Percentiles rank a stretch among this genome's conserved stretches.
phyloP scores from a whole-genome alignment of 2,113 vertebrate genomes.

The Malurus alboscapulatus region DNA sequence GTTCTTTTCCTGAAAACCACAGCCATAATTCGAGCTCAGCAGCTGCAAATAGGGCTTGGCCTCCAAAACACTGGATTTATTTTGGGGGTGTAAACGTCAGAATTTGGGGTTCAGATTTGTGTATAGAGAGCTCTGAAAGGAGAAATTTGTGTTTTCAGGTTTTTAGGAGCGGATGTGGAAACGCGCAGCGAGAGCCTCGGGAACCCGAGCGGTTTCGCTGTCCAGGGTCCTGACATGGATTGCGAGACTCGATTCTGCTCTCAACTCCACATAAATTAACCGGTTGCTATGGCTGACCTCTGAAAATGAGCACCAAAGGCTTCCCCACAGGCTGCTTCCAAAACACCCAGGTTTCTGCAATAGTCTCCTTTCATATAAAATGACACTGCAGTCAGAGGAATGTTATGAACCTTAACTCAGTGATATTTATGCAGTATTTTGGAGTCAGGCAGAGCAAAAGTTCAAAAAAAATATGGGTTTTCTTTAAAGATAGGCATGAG shows the following conservation, averaged over 20 bases:
- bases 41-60: not conserved
- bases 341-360: not conserved
- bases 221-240: not conserved
- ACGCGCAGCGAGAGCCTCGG: fast-evolving
- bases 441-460: not conserved
- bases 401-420: not conserved
- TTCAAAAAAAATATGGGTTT: not conserved
- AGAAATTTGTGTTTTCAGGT: not conserved
- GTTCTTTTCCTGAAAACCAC: not conserved
- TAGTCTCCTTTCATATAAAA: not conserved
- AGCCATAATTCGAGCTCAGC: not conserved
- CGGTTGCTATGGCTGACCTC: fast-evolving
- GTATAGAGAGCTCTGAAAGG: not conserved
- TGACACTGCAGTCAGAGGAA: not conserved
- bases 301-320: not conserved
- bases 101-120: fast-evolving
- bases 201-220: fast-evolving
- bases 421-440: not conserved
- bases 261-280: fast-evolving
- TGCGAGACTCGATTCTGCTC: fast-evolving
- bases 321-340: not conserved
- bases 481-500: not conserved
- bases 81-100: not conserved
- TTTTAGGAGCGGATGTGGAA: fast-evolving
- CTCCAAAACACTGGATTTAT: not conserved